Evolutionary conservation across 2,797 vertebrate genomes (phyloP), one percentile per base, ranked within the genome.

Genomic region (Malacoraja senta): DNA sequence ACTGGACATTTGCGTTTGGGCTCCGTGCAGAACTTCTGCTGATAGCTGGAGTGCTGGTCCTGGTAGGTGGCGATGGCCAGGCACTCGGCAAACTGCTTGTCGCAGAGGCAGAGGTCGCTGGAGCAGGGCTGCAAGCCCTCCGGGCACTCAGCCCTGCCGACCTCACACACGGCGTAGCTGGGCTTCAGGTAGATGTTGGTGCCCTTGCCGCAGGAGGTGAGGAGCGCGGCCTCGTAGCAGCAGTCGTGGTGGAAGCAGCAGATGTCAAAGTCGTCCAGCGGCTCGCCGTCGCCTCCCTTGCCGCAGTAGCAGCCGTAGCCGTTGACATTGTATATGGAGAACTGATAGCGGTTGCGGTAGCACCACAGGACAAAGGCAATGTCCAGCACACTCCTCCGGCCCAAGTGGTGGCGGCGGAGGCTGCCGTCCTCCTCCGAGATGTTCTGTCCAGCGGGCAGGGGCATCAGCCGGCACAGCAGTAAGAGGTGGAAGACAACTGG

Each of bases 291-390:
- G 0, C 90, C 90, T 26, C 90, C 90, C 38, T 76, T 92, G 12
- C 90, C 90, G 0, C 90, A 92, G 71, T 92, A 92, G 58, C 90
- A 92, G 10, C 90, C 90, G 24, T 92, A 92, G 90, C 90, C 90
- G 4, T 92, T 92, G 38, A 92, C 90, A 0, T 3, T 72, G 38
- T 92, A 92, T 10, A 92, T 92, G 90, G 90, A 92, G 38, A 92
- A 92, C 68, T 76, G 65, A 26, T 92, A 92, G 90, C 35, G 90
- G 44, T 9, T 76, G 24, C 72, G 13, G 71, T 92, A 92, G 24
- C 90, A 92, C 90, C 90, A 92, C 24, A 92, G 26, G 0, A 74
- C 68, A 17, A 92, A 92, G 1, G 90, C 90, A 0, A 92, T 92
- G 90, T 92, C 90, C 71, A 92, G 90, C 21, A 92, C 90, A 8